Evolutionary conservation across 2,888 invertebrate species (phyloP), one percentile per base, ranked within the genome.

Genomic region (Byasa hedistus): DNA sequence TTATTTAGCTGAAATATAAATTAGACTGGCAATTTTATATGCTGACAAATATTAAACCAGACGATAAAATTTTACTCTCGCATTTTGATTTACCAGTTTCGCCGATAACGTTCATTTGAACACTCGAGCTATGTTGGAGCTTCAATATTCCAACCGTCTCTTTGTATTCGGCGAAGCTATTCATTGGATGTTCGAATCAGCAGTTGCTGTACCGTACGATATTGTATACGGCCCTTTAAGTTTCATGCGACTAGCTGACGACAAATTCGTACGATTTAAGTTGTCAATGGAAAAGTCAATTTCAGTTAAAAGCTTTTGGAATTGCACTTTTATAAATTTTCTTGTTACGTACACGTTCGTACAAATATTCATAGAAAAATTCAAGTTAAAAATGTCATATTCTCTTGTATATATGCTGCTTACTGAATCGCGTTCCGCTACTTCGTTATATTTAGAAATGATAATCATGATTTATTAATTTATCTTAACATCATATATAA

Each of bases 301-400:
- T 61, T 61, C 55, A 61, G 61, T 55, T 61, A 55, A 55, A 61
- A 61, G 55, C 61, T 61, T 55, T 61, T 39, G 24, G 36, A 39
- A 39, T 23, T 54, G 55, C 61, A 61, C 44, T 61, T 55, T 61
- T 55, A 54, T 55, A 23, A 61, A 61, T 55, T 55, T 61, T 55
- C 39, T 52, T 44, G 55, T 39, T 55, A 55, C 44, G 24, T 55
- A 39, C 44, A 55, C 39, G 12, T 55, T 44, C 15, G n/a, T 61
- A 23, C 51, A 48, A 19, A 48, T 48, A 48, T 48, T 48, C n/a
- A 3, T 55, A 55, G 32, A 22, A 24, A 54, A 59, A 59, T 59
- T 68, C 66, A 69, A 70, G 70, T 69, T 70, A 69, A 66, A 27
- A 54, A 51, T 51, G n/a, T 48, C 0, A 10, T 10, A 10, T 32